Evolutionary conservation across 2,113 vertebrate genomes (phyloP).

Genomic region (Mustela lutreola): DNA sequence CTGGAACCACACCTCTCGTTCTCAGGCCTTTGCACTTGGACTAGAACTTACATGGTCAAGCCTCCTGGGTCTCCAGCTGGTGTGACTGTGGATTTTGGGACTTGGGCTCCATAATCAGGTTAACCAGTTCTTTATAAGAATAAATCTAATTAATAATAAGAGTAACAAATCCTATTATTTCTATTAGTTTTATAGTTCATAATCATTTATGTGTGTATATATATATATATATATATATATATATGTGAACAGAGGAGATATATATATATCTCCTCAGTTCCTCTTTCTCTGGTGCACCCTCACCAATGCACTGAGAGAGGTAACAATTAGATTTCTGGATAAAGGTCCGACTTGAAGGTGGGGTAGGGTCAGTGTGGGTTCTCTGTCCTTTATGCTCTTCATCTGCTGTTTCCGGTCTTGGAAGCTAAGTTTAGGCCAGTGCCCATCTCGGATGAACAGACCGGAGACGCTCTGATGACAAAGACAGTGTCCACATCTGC

Average conservation of each 20-base stretch:
- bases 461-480: slow-evolving; percentile 41
- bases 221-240: no score
- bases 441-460: neutral
- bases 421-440: neutral
- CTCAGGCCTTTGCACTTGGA: neutral
- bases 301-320: neutral
- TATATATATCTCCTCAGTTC: neutral
- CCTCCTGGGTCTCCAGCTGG: neutral
- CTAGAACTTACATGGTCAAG: neutral
- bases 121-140: neutral
- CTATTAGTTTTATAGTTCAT: neutral
- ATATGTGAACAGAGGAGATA: no score
- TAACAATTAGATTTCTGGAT: neutral
- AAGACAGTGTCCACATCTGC: neutral
- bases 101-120: neutral
- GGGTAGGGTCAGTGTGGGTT: neutral
- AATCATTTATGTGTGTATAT: neutral
- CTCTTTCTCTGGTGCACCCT: neutral
- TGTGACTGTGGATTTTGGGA: neutral
- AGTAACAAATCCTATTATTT: neutral
- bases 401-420: neutral
- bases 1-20: neutral
- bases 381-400: neutral
- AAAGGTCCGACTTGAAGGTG: neutral
- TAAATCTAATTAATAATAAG: neutral